Evolutionary conservation across 2,888 invertebrate species (phyloP), one percentile per base, ranked within the genome.

Genomic region (Trichogramma dendrolimi): DNA sequence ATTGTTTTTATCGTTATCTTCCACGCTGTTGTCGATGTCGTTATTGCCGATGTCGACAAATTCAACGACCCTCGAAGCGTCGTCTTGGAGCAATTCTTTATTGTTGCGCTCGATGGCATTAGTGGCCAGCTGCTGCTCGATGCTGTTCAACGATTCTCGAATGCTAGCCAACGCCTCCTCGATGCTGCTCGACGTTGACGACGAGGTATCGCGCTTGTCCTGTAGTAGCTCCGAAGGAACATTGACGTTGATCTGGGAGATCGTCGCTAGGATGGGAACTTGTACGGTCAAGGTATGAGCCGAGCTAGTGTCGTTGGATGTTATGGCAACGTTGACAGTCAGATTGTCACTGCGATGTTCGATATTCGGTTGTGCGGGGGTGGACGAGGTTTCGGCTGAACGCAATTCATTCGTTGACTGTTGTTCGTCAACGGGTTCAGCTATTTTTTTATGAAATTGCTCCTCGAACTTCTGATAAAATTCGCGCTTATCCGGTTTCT

Each of bases 311-410:
- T 84, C 84, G 72, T 90, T 90, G 50, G 90, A 87, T 64, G 89
- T 86, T 72, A 92, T 91, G 6, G 92, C 91, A 68, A 93, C 83
- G 80, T 93, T 93, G 65, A 93, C 88, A 27, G 27, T 27, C 27
- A 27, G 27, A 27, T 27, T 27, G 27, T 27, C 27, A 27, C 27
- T 27, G 27, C 27, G 38, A 42, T 42, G 38, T 14, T 40, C 7
- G 5, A 5, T 50, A 1, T 27, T 27, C 27, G 27, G 27, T 27
- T 27, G 27, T 27, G 27, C 27, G 27, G 27, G 27, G 27, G 27
- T 27, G 27, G 27, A 27, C 3, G 27, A 27, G 2, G 27, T 3
- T 27, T 27, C 27, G 27, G 27, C 27, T 27, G 27, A 27, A 27
- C 27, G 27, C 27, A 27, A 27, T 27, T 27, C 27, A 27, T 27